Base-by-base conservation (phyloP, 2,797 vertebrate genomes). In the Dromococcyx pavoninus region DNA sequence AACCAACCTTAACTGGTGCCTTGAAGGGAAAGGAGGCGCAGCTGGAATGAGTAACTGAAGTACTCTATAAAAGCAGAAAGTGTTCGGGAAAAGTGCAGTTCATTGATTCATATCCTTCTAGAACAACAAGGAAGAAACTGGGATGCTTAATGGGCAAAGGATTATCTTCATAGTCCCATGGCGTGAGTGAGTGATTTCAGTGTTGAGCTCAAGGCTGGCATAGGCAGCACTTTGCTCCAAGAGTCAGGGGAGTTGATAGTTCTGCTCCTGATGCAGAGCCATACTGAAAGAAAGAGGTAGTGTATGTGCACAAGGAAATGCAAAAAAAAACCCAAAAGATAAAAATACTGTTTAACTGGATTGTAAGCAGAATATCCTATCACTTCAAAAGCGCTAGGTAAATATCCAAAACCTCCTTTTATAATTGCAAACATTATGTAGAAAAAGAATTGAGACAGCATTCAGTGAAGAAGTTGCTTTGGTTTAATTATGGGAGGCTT, bases 181-280 rank as follows among this genome's bases (percentile, higher is more conserved):
- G 5, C 5, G 66, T 21, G 75, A 86, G 64, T 11, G 54, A 81
- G 23, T 33, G 41, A 70, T 79, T 86, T 66, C 56, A 37, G 60
- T 57, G 62, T 41, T 1, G 14, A 86, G 46, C 37, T 62, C 0
- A 1, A 80, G 64, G 67, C 41, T 51, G n/a, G 27, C 0, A 0
- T 39, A 32, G 67, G 72, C 69, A 94, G 28, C 4, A 3, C 51
- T 80, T 66, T 50, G 32, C n/a, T 70, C 13, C 5, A 3, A 15
- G 35, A 67, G 41, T n/a, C 46, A 22, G 39, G 62, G 57, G 39
- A 71, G 66, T 43, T 92, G 62, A 13, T 41, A 67, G 8, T 61
- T 89, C 80, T 91, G 51, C 15, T 84, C 32, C 70, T 78, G 50
- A 37, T 80, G 18, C 61, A 60, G 62, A 64, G 53, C 53, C 7